phyloP scores from a whole-genome alignment of 2,888 invertebrate species.

The Tyria jacobaeae region DNA sequence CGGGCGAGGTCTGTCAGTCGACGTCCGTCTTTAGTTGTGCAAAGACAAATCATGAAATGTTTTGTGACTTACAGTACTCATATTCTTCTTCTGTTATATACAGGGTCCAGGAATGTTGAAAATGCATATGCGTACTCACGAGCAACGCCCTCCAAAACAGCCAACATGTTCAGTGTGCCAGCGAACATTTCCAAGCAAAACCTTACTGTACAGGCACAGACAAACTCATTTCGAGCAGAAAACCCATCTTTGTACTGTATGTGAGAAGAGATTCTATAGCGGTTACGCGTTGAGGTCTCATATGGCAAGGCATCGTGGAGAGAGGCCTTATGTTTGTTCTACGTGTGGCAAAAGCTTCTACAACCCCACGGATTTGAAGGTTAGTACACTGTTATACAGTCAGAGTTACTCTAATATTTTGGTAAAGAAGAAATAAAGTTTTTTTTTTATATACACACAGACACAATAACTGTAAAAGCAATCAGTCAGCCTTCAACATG shows the following conservation, averaged over 20 bases:
- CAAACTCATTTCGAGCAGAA: constrained; percentile 88
- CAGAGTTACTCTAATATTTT: no score
- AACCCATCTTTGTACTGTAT: constrained; percentile 80
- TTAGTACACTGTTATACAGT: no score
- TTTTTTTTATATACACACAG: no score
- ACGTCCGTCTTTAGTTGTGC: no score
- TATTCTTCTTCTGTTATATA: neutral
- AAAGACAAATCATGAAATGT: no score
- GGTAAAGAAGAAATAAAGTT: no score
- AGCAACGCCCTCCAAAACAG: constrained; percentile 85
- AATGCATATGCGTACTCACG: constrained; percentile 89
- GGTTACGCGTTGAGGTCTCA: constrained; percentile 83
- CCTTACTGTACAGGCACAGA: constrained; percentile 87
- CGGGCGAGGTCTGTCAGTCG: no score
- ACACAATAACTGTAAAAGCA: no score
- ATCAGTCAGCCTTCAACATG: no score
- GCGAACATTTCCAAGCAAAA: constrained; percentile 87
- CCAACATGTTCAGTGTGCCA: constrained; percentile 88
- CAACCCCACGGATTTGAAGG: constrained; percentile 86
- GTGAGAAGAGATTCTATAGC: constrained; percentile 83
- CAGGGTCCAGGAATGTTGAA: constrained; percentile 89
- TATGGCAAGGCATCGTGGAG: constrained; percentile 82
- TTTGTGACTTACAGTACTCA: neutral
- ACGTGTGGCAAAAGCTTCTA: constrained; percentile 87
- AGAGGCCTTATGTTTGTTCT: constrained; percentile 84